Evolutionary conservation across 37 sponge, comb jelly and placozoan genomes (phyloP).

Genomic region (Haliclona indistincta): DNA sequence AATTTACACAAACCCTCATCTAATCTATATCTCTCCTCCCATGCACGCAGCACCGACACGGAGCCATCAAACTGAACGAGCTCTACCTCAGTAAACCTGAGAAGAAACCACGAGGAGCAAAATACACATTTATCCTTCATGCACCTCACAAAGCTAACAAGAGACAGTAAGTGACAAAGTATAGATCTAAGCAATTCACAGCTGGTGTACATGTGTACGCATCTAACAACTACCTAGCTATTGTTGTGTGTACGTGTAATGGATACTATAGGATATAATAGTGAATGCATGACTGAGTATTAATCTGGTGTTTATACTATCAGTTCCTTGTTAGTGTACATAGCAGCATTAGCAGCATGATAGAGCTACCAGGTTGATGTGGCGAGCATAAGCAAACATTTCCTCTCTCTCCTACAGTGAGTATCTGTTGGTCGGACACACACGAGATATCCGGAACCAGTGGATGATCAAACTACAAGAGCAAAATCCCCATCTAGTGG

Average conservation of each 20-base stretch:
- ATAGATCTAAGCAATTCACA: no score
- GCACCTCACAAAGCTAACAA: conserved; percentile 44
- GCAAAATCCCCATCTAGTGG: conserved; percentile 56
- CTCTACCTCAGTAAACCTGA: conserved; percentile 69
- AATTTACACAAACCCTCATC: background rate
- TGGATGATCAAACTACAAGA: conserved; percentile 66
- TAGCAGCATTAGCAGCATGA: no score
- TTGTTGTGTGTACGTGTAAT: no score
- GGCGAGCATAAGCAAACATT: no score
- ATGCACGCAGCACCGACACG: conserved; percentile 19
- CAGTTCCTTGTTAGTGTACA: no score
- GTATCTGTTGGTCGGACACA: conserved; percentile 47
- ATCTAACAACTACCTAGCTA: no score
- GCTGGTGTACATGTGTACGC: no score
- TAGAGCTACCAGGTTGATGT: no score
- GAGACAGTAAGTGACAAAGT: conserved; percentile 77
- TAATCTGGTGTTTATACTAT: no score
- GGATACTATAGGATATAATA: no score
- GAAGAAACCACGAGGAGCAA: conserved; percentile 62
- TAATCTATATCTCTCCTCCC: background rate
- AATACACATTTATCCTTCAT: conserved; percentile 69
- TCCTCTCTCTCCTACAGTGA: conserved; percentile 28
- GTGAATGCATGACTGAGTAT: no score
- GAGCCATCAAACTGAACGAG: conserved; percentile 27
- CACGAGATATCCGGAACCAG: conserved; percentile 33